Conservation (phyloP, 2,113 vertebrate genomes). For the Dermatemys mawii region DNA sequence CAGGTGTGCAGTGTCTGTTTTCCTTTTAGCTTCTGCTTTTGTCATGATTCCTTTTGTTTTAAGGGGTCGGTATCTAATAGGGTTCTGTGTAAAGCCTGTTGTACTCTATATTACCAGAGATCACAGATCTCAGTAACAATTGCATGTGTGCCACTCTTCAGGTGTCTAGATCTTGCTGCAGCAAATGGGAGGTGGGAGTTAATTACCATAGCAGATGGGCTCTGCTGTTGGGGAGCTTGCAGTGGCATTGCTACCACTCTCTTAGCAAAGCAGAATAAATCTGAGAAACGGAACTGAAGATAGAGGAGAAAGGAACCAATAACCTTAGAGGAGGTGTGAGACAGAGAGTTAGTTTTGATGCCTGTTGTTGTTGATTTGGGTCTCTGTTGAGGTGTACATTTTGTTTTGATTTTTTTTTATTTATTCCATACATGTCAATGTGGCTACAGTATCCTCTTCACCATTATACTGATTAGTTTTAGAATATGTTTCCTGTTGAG, state of each 20-base stretch:
- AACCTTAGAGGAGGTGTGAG: constrained; percentile 58
- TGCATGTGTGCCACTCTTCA: neutral
- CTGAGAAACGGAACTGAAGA: neutral
- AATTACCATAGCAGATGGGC: neutral
- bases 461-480: neutral
- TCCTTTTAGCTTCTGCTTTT: constrained; percentile 15
- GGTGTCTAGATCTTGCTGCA: neutral
- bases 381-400: constrained; percentile 45
- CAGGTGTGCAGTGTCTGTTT: constrained; percentile 3
- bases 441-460: constrained; percentile 54
- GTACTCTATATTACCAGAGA: constrained; percentile 40
- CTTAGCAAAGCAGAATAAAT: neutral
- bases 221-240: neutral
- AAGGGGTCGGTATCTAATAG: neutral
- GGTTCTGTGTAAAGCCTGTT: neutral
- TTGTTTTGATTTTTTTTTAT: constrained; percentile 60
- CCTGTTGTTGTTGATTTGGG: constrained; percentile 28
- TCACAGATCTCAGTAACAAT: constrained; percentile 7
- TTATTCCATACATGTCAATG: constrained; percentile 57
- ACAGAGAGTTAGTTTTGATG: constrained; percentile 64
- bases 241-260: neutral
- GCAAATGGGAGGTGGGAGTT: neutral
- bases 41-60: constrained; percentile 8
- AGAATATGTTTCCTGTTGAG: neutral
- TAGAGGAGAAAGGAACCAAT: neutral